Percentiles rank a stretch among this genome's conserved stretches.
Conservation (phyloP, 2,797 vertebrate species). For the Galago senegalensis region DNA sequence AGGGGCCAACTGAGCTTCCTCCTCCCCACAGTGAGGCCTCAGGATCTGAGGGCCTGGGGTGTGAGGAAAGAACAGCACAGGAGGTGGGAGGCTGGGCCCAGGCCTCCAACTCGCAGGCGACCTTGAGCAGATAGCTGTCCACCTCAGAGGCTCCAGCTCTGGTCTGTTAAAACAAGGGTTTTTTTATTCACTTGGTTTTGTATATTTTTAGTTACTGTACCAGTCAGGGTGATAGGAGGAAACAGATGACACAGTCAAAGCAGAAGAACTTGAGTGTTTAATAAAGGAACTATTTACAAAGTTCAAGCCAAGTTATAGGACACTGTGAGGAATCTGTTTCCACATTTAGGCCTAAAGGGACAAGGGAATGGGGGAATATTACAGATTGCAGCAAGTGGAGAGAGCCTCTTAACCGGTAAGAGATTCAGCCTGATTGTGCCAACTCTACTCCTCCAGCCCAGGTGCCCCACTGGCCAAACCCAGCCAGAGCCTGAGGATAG, state of each 20-base stretch:
- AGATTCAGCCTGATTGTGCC: background rate
- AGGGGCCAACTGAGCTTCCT: background rate
- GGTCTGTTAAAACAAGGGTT: background rate
- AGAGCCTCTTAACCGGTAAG: background rate
- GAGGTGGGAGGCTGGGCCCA: background rate
- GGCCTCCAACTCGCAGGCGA: background rate
- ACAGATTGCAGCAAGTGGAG: background rate
- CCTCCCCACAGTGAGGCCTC: no score
- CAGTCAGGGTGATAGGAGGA: background rate
- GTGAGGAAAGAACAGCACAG: background rate
- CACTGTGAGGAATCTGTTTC: background rate
- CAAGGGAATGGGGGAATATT: background rate
- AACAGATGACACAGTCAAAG: background rate
- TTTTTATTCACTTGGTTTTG: background rate
- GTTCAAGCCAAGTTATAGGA: background rate
- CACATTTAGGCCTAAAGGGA: background rate
- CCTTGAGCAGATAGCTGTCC: background rate
- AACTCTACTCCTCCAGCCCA: background rate
- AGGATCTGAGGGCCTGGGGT: background rate
- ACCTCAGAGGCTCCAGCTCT: background rate
- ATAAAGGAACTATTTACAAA: background rate
- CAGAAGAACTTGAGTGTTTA: background rate
- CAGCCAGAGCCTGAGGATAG: background rate
- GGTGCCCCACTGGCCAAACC: fast-evolving
- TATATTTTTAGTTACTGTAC: background rate